Conservation (phyloP, 2,888 invertebrate species). For the Drosophila mimica region DNA sequence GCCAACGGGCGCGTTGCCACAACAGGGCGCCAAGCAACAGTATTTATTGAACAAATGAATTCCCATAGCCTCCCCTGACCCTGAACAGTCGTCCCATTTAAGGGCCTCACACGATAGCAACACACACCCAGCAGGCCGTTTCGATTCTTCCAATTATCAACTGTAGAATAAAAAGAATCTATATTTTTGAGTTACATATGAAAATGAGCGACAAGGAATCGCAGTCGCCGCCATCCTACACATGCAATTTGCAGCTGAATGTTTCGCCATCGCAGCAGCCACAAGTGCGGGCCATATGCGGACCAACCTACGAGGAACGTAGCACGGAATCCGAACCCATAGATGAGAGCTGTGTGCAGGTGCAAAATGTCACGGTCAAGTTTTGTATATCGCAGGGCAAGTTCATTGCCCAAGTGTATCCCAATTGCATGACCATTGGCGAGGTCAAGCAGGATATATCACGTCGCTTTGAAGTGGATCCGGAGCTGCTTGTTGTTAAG, state of each 20-base stretch:
- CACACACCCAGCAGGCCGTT: constrained; percentile 56
- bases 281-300: constrained; percentile 39
- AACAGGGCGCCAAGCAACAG: constrained; percentile 68
- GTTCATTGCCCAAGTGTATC: constrained; percentile 84
- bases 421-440: constrained; percentile 86
- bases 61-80: constrained; percentile 29
- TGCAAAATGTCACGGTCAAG: constrained; percentile 84
- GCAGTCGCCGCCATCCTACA: constrained; percentile 26
- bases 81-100: constrained; percentile 8
- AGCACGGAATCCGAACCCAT: constrained; percentile 52
- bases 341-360: constrained; percentile 41
- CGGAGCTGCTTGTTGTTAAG: constrained; percentile 86
- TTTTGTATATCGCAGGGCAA: constrained; percentile 81
- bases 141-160: neutral
- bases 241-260: constrained; percentile 60
- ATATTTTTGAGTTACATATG: constrained; percentile 16
- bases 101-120: constrained; percentile 1
- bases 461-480: constrained; percentile 87
- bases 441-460: constrained; percentile 88
- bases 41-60: constrained; percentile 72
- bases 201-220: constrained; percentile 54
- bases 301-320: constrained; percentile 20
- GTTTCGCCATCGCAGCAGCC: constrained; percentile 49
- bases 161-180: constrained; percentile 2
- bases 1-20: constrained; percentile 57